Evolutionary conservation across 2,797 vertebrate genomes (phyloP).

Genomic region (Gymnothorax reevesii): DNA sequence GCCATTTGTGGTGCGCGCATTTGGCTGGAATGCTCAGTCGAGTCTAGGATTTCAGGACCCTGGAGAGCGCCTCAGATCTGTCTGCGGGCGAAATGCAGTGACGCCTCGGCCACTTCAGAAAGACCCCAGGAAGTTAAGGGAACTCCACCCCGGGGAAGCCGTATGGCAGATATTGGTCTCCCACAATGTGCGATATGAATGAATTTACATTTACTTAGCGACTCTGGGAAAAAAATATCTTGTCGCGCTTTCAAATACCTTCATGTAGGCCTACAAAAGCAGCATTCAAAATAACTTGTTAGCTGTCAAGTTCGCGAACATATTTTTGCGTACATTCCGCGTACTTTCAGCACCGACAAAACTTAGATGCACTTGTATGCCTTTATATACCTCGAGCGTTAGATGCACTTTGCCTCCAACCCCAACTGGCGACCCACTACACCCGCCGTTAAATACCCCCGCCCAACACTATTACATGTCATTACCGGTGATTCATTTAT

Average conservation of each 20-base stretch:
- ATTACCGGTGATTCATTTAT: no score
- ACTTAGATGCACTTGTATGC: no score
- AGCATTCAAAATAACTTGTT: no score
- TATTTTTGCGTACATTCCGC: no score
- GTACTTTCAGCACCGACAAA: no score
- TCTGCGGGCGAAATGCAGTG: not conserved
- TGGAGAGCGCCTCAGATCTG: conserved; percentile 15
- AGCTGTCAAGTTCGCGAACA: no score
- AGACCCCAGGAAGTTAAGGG: not conserved
- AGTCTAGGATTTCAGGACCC: conserved; percentile 21
- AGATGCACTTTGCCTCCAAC: no score
- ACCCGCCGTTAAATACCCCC: no score
- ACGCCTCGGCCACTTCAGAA: not conserved
- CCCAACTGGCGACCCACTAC: no score
- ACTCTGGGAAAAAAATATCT: not conserved
- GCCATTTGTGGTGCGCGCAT: not conserved
- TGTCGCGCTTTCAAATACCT: not conserved
- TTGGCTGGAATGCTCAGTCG: not conserved
- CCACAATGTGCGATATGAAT: not conserved
- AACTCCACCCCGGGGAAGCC: not conserved
- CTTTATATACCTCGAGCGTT: no score
- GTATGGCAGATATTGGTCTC: not conserved
- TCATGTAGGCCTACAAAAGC: no score
- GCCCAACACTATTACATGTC: no score
- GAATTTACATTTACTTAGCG: not conserved